Conservation (phyloP, 2,888 invertebrate species). For the Aplocera efformata region DNA sequence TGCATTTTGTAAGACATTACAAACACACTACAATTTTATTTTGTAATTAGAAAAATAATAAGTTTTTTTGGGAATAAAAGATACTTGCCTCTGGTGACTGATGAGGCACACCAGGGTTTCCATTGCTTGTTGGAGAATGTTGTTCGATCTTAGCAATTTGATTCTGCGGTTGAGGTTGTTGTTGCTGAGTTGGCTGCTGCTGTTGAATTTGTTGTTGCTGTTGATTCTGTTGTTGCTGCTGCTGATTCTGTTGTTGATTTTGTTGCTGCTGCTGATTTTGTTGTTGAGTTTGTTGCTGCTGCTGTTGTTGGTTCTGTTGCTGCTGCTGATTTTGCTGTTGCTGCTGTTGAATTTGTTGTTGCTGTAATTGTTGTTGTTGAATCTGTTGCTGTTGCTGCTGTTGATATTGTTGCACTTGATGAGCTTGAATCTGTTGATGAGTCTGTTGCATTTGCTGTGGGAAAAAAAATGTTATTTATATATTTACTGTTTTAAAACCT, state of each 20-base stretch:
- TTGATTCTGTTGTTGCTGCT: constrained; percentile 48
- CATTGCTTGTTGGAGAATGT: constrained; percentile 67
- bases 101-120: constrained; percentile 62
- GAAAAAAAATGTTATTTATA: not conserved
- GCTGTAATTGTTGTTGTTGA: constrained; percentile 60
- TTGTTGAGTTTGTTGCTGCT: constrained; percentile 52
- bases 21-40: too few species aligned
- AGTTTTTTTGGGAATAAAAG: not conserved
- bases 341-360: constrained; percentile 52
- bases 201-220: constrained; percentile 57
- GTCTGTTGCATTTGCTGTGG: constrained; percentile 50
- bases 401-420: constrained; percentile 66
- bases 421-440: constrained; percentile 56
- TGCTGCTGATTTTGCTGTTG: constrained; percentile 56
- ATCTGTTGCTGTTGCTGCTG: constrained; percentile 47
- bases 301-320: constrained; percentile 52
- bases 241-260: constrained; percentile 49
- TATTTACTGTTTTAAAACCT: too few species aligned
- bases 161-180: constrained; percentile 18
- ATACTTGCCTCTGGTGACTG: constrained; percentile 65
- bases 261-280: constrained; percentile 57
- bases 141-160: constrained; percentile 61
- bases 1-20: too few species aligned
- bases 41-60: too few species aligned
- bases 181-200: constrained; percentile 51